Percentiles rank a stretch among this genome's conserved stretches.
phyloP scores from a whole-genome alignment of 2,113 vertebrate species.

The Gymnogyps californianus region DNA sequence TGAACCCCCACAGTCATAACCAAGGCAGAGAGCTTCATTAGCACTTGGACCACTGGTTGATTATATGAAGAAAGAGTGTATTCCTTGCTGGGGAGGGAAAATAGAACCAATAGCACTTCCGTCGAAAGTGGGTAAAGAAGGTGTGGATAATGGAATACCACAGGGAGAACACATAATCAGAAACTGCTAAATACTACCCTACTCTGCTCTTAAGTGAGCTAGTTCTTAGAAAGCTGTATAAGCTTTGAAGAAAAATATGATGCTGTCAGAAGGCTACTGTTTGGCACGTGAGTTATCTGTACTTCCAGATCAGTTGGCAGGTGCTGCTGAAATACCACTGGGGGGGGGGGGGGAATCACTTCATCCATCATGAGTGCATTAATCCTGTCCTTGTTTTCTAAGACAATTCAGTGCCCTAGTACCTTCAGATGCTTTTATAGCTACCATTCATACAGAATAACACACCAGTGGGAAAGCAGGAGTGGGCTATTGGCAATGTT shows the following conservation, averaged over 20 bases:
- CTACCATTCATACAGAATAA: neutral
- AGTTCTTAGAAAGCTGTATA: neutral
- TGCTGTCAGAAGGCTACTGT: neutral
- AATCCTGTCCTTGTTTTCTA: neutral
- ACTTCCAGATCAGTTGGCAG: neutral
- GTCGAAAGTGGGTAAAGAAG: neutral
- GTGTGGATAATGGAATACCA: neutral
- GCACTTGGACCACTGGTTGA: neutral
- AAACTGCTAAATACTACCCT: neutral
- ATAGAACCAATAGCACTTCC: neutral
- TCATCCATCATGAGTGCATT: neutral
- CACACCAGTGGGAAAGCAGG: neutral
- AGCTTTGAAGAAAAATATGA: neutral
- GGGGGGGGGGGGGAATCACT: fast-evolving
- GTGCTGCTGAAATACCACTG: neutral
- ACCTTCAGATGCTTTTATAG: neutral
- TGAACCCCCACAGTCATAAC: neutral
- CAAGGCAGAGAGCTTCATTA: neutral
- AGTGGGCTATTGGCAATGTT: neutral
- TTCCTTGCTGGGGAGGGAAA: neutral
- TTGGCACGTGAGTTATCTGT: neutral
- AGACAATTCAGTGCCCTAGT: neutral
- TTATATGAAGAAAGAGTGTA: neutral
- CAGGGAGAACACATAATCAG: neutral
- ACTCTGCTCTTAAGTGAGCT: neutral